Conservation (phyloP, 2,113 vertebrate species). For the Bos javanicus region DNA sequence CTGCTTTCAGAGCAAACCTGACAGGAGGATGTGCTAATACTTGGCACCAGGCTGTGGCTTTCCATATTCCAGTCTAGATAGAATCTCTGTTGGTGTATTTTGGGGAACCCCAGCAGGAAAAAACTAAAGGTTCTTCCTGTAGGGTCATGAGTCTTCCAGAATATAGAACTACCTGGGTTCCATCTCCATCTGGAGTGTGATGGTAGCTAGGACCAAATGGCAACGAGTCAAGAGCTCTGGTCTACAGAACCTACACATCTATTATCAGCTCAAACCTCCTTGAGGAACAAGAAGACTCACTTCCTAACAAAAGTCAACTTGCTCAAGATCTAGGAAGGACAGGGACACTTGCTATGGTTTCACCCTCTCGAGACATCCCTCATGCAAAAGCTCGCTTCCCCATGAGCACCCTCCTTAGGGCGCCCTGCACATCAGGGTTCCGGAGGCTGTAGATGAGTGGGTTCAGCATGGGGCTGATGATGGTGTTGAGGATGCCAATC, state of each 20-base stretch:
- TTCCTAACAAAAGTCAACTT: neutral
- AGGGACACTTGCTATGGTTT: neutral
- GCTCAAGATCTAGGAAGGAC: neutral
- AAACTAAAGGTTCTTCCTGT: neutral
- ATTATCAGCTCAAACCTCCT: neutral
- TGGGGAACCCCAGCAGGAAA: neutral
- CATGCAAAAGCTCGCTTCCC: neutral
- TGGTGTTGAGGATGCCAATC: constrained; percentile 57
- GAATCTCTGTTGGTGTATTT: neutral
- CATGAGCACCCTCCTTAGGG: constrained; percentile 4
- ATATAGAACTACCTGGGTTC: neutral
- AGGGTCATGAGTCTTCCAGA: neutral
- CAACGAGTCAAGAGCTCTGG: neutral
- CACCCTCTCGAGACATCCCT: neutral
- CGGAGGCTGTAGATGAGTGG: constrained; percentile 58
- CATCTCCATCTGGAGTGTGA: neutral
- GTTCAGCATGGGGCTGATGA: constrained; percentile 64
- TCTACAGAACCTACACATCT: neutral
- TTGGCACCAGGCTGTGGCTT: neutral
- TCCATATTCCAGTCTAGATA: neutral
- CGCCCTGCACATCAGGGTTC: constrained; percentile 51
- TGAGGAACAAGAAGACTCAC: neutral
- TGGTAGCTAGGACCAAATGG: neutral
- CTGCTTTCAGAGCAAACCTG: neutral
- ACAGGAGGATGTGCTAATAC: neutral